Conservation (phyloP, 37 sponge, comb jelly and placozoan species). For the Theonella swinhoei region DNA sequence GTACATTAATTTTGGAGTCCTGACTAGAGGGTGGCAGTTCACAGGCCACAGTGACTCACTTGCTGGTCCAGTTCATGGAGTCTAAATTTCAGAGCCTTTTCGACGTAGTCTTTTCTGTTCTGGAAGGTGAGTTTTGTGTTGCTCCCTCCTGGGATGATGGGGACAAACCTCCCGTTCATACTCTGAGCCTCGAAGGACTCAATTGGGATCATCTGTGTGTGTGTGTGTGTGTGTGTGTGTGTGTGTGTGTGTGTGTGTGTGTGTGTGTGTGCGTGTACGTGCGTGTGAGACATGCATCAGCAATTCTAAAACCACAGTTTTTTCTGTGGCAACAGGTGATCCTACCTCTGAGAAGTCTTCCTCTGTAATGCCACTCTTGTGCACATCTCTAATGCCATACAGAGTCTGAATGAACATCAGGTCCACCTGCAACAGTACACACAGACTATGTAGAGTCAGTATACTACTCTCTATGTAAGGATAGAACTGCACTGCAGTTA, state of each 20-base stretch:
- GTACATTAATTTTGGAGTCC: too few relatives aligned
- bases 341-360: slow-evolving; percentile 83
- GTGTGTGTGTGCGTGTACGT: too few relatives aligned
- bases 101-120: slow-evolving; percentile 84
- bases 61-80: slow-evolving; percentile 88
- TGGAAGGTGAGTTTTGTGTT: slow-evolving; percentile 69
- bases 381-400: slow-evolving; percentile 65
- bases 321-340: not conserved
- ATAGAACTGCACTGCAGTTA: not conserved
- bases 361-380: slow-evolving; percentile 70
- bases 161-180: slow-evolving; percentile 74
- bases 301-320: not conserved
- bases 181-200: slow-evolving; percentile 79
- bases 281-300: too few relatives aligned
- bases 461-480: too few relatives aligned
- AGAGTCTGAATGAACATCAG: slow-evolving; percentile 54
- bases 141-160: slow-evolving; percentile 79
- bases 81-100: slow-evolving; percentile 81
- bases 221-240: not conserved
- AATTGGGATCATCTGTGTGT: slow-evolving; percentile 80
- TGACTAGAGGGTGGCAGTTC: too few relatives aligned
- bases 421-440: slow-evolving; percentile 39
- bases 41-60: slow-evolving; percentile 37
- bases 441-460: too few relatives aligned
- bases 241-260: slow-evolving; percentile 15